Evolutionary conservation across 2,113 vertebrate species (phyloP), one percentile per base, ranked within the genome.

Genomic region (Sorex araneus): DNA sequence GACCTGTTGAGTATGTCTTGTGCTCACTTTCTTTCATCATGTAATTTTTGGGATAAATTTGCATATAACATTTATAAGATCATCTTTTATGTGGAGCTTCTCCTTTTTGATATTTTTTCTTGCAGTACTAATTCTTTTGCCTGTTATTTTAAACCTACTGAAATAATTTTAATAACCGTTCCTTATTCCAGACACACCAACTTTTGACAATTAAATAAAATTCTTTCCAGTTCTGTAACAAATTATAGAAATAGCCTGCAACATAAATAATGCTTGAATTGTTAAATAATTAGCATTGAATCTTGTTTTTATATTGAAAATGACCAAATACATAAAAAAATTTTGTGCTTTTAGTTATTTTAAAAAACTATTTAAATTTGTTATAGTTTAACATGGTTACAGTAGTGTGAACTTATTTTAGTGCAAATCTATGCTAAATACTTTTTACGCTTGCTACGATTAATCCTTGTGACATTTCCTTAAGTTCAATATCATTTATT

Each of bases 131-230:
- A 21, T 76, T 21, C 50, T 85, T 60, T 69, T 32, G 19, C 13
- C 0, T 71, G 7, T 93, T 75, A 71, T 64, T 87, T 89, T 86
- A 74, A 87, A 28, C 18, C 25, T 54, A 32, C 74, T 76, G 28
- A 34, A 67, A 95, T 2, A 66, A 34, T 71, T 81, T 80, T 30
- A 64, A 21, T 16, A 92, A 74, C 19, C 63, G 4, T 89, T 34
- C 27, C 66, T 84, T 74, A 60, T 32, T 84, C 13, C 76, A 64
- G 67, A 50, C 2, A 36, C n/a, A 75, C 75, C 21, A 76, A 10
- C 34, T 76, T 64, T 47, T 21, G 27, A 91, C 36, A 6, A 80
- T 75, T 82, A 63, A 84, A 84, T 50, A 80, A 90, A 66, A 71
- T 79, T 80, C 3, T 79, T 79, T 40, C 69, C 18, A 60, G 18